Percentiles rank a stretch among this genome's conserved stretches.
These are phyloP conservation scores for Chromoteleia sp. DNA, from an alignment of 2,888 invertebrate genomes.

Conservation along the genomic window DNA sequence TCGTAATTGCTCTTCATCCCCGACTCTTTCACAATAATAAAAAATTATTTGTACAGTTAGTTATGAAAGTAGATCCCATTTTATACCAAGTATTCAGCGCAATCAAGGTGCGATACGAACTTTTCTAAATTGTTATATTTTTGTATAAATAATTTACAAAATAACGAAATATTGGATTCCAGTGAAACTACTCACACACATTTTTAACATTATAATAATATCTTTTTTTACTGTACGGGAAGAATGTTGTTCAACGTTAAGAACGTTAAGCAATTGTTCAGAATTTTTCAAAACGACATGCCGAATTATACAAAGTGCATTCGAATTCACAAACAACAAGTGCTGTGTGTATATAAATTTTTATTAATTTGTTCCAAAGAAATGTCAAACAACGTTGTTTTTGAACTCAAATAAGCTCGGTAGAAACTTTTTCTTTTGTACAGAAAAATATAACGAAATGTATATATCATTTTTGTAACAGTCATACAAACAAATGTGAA, in stretches of 20 bases:
- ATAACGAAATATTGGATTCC: not conserved
- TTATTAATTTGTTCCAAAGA: not conserved
- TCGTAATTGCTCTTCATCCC: not conserved
- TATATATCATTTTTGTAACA: not conserved
- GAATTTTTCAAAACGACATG: not conserved
- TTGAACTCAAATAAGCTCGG: not conserved
- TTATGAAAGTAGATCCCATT: conserved; percentile 1
- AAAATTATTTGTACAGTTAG: not conserved
- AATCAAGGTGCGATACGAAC: not conserved
- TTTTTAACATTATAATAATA: not conserved
- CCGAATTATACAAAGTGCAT: not conserved
- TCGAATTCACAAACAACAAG: conserved; percentile 14
- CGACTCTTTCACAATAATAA: not conserved
- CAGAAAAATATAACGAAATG: not conserved
- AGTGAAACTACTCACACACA: not conserved
- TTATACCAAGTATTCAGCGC: not conserved
- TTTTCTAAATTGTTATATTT: not conserved
- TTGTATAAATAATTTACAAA: not conserved
- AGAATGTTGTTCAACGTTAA: too few relatives aligned
- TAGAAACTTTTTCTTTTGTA: not conserved
- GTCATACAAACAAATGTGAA: not conserved
- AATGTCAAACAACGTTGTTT: not conserved
- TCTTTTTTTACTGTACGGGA: too few relatives aligned
- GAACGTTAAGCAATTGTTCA: too few relatives aligned
- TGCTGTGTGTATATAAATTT: not conserved